Percentiles rank a stretch among this genome's conserved stretches.
Evolutionary conservation across 1,140 invertebrate species (phyloP).

Genomic region (Drosophila gunungcola): DNA sequence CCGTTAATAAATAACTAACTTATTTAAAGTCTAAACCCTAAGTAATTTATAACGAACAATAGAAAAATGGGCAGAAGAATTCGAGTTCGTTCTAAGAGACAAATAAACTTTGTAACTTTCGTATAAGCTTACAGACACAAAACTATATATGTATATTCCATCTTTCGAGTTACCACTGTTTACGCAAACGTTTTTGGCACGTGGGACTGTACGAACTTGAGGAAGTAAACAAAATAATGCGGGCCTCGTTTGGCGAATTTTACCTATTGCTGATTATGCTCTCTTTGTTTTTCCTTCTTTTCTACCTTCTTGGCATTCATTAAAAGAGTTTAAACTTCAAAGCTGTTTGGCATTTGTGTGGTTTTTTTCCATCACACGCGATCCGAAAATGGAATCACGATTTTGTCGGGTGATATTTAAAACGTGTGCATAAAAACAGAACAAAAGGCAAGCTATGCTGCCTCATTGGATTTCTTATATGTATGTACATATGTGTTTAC

Average conservation of each 20-base stretch:
- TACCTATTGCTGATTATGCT: constrained; percentile 2
- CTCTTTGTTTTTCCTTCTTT: constrained; percentile 4
- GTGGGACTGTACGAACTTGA: constrained; percentile 28
- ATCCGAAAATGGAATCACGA: constrained; percentile 44
- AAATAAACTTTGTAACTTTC: no score
- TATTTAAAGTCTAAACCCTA: no score
- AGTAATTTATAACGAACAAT: no score
- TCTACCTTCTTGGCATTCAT: constrained; percentile 9
- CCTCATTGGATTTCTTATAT: constrained; percentile 30
- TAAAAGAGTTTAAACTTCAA: constrained; percentile 14
- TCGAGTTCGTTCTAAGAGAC: no score
- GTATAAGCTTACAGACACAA: no score
- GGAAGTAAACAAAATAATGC: constrained; percentile 2
- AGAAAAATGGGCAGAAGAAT: no score
- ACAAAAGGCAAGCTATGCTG: constrained; percentile 19
- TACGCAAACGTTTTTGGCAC: constrained; percentile 5
- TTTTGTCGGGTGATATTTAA: constrained; percentile 60
- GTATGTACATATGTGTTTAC: no score
- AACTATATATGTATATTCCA: neutral
- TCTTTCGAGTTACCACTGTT: neutral
- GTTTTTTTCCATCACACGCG: constrained; percentile 32
- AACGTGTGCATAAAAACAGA: constrained; percentile 36
- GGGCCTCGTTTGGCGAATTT: neutral
- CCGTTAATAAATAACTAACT: no score
- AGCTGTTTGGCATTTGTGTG: constrained; percentile 8